Conservation (phyloP, 92 coral and sea anemone genomes). For the Porites lobata region DNA sequence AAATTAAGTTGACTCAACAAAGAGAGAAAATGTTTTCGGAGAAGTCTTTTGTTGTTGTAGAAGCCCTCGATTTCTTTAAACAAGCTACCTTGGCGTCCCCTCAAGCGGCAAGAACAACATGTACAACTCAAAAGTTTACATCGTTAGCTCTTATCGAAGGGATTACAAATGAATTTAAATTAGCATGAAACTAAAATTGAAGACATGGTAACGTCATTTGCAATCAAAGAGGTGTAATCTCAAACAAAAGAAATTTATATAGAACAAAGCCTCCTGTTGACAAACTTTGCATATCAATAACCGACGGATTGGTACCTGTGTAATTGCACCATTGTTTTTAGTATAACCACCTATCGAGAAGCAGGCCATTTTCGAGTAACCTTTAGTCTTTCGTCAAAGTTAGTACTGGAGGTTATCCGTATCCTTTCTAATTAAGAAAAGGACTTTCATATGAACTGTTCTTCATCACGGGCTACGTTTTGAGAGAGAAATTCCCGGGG, state of each 20-base stretch:
- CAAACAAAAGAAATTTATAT: background rate
- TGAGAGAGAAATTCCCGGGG: no score
- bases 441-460: no score
- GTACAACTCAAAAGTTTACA: background rate
- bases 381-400: no score
- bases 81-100: no score
- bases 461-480: no score
- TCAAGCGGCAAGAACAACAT: background rate
- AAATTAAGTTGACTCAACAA: background rate
- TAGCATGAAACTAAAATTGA: slow-evolving; percentile 6
- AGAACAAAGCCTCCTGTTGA: background rate
- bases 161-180: background rate
- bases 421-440: no score
- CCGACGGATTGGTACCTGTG: background rate
- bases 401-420: no score
- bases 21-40: background rate
- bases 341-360: no score
- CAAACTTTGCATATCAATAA: background rate
- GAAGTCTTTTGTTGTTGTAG: background rate
- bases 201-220: background rate
- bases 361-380: no score
- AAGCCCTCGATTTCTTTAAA: no score
- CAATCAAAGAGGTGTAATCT: background rate
- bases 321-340: background rate
- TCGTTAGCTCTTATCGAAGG: background rate